phyloP scores from a whole-genome alignment of 1,140 invertebrate genomes.

The Pseudoatta argentina region DNA sequence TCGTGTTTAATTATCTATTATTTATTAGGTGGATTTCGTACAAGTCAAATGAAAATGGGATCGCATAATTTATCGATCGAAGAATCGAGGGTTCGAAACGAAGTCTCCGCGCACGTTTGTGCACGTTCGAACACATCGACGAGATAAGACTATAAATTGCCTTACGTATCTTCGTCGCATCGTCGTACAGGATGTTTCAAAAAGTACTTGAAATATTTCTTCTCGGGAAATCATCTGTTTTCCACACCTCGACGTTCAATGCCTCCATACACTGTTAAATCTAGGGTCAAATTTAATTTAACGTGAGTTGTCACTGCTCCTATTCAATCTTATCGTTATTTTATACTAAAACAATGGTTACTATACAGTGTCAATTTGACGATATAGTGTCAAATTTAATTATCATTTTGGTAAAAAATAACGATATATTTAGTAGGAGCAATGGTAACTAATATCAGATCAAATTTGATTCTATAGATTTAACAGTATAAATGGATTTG shows the following conservation, averaged over 20 bases:
- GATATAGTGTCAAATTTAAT: too few relatives aligned
- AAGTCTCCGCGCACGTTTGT: constrained; percentile 4
- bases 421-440: too few relatives aligned
- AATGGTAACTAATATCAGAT: too few relatives aligned
- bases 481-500: neutral
- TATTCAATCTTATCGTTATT: too few relatives aligned
- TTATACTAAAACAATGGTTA: too few relatives aligned
- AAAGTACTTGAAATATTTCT: neutral
- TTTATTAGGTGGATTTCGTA: neutral
- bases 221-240: neutral
- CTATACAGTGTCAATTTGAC: too few relatives aligned
- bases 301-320: too few relatives aligned
- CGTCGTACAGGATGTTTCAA: neutral
- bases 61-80: constrained; percentile 33
- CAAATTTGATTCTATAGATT: too few relatives aligned
- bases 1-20: neutral
- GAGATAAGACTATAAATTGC: constrained; percentile 49
- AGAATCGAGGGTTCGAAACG: neutral
- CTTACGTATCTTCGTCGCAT: constrained; percentile 11
- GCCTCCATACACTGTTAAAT: too few relatives aligned
- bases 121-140: constrained; percentile 20
- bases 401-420: too few relatives aligned
- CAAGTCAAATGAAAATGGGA: neutral
- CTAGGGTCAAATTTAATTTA: too few relatives aligned
- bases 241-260: neutral